These are phyloP conservation scores for Apostichopus parvimensis DNA, from an alignment of 35 echinoderm and acorn worm genomes.

Conservation along the genomic window DNA sequence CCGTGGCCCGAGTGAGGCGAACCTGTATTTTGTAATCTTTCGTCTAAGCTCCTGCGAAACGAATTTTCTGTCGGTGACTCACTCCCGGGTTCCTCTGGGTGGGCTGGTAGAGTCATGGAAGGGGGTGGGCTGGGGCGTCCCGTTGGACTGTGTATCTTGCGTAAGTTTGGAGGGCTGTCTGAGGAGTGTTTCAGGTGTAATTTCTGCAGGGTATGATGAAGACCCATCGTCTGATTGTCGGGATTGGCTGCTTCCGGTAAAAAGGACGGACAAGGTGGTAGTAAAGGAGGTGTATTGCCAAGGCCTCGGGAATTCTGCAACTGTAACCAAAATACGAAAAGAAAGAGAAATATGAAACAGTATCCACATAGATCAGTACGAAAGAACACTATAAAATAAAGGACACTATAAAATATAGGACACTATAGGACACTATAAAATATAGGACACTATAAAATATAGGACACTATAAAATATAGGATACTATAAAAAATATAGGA, in stretches of 20 bases:
- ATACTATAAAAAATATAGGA: too few relatives aligned
- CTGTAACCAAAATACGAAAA: not conserved
- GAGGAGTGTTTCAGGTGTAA: constrained; percentile 75
- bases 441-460: too few relatives aligned
- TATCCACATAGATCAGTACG: too few relatives aligned
- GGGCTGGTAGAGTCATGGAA: constrained; percentile 78
- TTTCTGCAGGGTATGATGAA: constrained; percentile 83
- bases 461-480: too few relatives aligned
- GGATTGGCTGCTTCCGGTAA: constrained; percentile 46
- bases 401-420: too few relatives aligned
- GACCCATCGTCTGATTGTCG: constrained; percentile 70
- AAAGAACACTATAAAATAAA: too few relatives aligned
- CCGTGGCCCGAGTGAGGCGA: constrained; percentile 54
- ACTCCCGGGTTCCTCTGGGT: constrained; percentile 70
- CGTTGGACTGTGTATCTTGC: constrained; percentile 76
- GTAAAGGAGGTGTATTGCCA: constrained; percentile 51
- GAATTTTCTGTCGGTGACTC: constrained; percentile 53
- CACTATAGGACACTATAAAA: too few relatives aligned
- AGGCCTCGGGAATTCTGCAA: constrained; percentile 38
- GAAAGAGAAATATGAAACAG: not conserved
- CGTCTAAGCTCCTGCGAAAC: constrained; percentile 21
- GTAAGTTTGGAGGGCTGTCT: constrained; percentile 84
- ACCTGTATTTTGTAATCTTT: constrained; percentile 45
- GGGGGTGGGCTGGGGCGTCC: constrained; percentile 75
- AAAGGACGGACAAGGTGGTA: constrained; percentile 58